phyloP scores from a whole-genome alignment of 1,140 invertebrate species.

The Bombyx mandarina region DNA sequence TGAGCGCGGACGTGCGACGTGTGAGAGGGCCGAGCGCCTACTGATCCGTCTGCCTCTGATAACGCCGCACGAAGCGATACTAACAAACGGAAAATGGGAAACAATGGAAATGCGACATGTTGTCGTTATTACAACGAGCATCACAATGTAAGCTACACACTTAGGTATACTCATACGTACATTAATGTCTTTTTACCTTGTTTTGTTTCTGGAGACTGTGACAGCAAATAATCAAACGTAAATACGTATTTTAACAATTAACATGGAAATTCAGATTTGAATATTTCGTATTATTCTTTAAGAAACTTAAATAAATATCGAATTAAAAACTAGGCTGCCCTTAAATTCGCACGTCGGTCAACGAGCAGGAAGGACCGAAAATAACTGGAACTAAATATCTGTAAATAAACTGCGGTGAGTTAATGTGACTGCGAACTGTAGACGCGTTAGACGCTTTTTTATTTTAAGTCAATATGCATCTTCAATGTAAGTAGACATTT shows the following conservation, averaged over 20 bases:
- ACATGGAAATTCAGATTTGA: no score
- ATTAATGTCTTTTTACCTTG: no score
- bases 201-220: no score
- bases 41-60: conserved; percentile 46
- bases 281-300: no score
- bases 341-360: conserved; percentile 60
- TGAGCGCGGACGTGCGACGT: conserved; percentile 31
- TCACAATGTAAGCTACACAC: no score
- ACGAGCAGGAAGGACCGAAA: conserved; percentile 56
- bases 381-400: conserved; percentile 63
- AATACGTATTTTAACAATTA: no score
- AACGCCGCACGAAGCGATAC: conserved; percentile 37
- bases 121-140: conserved; percentile 13
- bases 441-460: not conserved
- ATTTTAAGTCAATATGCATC: not conserved
- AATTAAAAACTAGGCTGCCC: conserved; percentile 29
- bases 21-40: conserved; percentile 30
- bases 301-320: not conserved
- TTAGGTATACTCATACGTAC: no score
- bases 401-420: conserved; percentile 51
- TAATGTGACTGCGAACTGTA: conserved; percentile 7
- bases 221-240: no score
- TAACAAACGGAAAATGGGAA: conserved; percentile 48
- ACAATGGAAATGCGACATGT: conserved; percentile 45
- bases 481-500: not conserved